These are phyloP conservation scores for Noctua janthe DNA, from an alignment of 2,888 invertebrate genomes.

Conservation along the genomic window DNA sequence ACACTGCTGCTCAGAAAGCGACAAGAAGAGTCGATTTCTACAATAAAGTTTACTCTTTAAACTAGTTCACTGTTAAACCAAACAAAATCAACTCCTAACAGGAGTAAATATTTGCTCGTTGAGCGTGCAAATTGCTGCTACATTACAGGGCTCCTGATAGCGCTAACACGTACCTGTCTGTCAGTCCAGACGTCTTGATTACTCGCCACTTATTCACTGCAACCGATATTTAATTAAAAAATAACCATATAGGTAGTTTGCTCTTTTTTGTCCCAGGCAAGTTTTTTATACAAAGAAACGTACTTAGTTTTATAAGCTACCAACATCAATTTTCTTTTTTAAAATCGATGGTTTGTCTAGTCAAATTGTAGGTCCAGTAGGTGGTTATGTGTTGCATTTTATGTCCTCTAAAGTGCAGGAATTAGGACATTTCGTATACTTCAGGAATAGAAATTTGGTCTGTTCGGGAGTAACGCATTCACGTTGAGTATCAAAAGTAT, in stretches of 20 bases:
- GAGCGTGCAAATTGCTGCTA: slow-evolving; percentile 52
- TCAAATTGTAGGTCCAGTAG: neutral
- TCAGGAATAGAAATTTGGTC: neutral
- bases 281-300: slow-evolving; percentile 6
- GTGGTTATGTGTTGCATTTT: neutral
- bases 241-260: neutral
- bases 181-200: slow-evolving; percentile 64
- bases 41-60: slow-evolving; percentile 27
- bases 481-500: neutral
- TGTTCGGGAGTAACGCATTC: neutral
- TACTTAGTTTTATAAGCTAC: no score
- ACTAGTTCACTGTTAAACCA: slow-evolving; percentile 34
- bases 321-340: neutral
- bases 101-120: slow-evolving; percentile 47
- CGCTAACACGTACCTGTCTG: slow-evolving; percentile 60
- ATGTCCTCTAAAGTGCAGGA: neutral
- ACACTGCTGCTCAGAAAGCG: neutral
- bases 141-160: slow-evolving; percentile 59
- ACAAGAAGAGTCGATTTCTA: neutral
- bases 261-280: slow-evolving; percentile 6
- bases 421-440: neutral
- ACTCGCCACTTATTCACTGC: slow-evolving; percentile 42
- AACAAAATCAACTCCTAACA: slow-evolving; percentile 56
- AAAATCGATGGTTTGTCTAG: neutral
- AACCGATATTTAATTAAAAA: slow-evolving; percentile 27